Evolutionary conservation across 1,140 invertebrate genomes (phyloP).

Genomic region (Ptiloglossa arizonensis): DNA sequence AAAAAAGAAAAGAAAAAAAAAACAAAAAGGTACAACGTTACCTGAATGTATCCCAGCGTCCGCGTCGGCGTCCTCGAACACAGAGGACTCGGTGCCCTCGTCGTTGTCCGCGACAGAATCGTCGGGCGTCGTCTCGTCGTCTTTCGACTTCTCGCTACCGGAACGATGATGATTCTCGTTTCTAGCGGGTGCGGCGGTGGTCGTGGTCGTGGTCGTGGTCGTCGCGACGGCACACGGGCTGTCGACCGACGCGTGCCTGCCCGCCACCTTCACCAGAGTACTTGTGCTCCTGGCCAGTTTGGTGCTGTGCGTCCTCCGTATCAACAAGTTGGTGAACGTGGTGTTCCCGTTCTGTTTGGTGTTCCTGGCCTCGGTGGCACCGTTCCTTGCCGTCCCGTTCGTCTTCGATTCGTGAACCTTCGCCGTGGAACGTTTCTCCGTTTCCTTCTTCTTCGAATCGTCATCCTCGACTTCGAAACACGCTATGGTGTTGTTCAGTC

Average conservation of each 20-base stretch:
- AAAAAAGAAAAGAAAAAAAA: too few species aligned
- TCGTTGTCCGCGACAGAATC: slow-evolving; percentile 63
- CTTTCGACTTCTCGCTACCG: slow-evolving; percentile 39
- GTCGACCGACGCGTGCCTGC: slow-evolving; percentile 63
- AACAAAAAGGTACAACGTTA: background rate
- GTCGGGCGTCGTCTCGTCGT: slow-evolving; percentile 48
- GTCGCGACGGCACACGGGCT: slow-evolving; percentile 33
- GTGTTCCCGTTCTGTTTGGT: slow-evolving; percentile 57
- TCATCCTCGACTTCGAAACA: slow-evolving; percentile 65
- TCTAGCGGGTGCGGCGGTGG: too few species aligned
- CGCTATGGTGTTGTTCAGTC: slow-evolving; percentile 72
- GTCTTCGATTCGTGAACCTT: slow-evolving; percentile 26
- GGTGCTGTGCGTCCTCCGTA: slow-evolving; percentile 87
- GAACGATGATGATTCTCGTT: slow-evolving; percentile 45
- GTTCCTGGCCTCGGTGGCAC: slow-evolving; percentile 44
- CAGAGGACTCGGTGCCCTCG: slow-evolving; percentile 66
- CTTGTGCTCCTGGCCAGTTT: slow-evolving; percentile 86
- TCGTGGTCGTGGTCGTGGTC: too few species aligned
- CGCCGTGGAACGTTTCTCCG: slow-evolving; percentile 8
- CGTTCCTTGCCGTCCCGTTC: slow-evolving; percentile 29
- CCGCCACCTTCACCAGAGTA: slow-evolving; percentile 66
- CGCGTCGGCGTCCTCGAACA: slow-evolving; percentile 79
- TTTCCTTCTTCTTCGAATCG: slow-evolving; percentile 50
- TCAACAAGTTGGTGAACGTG: slow-evolving; percentile 77
- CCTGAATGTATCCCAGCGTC: slow-evolving; percentile 78